Conservation (phyloP, 2,797 vertebrate species). For the Dicrostonyx torquatus region DNA sequence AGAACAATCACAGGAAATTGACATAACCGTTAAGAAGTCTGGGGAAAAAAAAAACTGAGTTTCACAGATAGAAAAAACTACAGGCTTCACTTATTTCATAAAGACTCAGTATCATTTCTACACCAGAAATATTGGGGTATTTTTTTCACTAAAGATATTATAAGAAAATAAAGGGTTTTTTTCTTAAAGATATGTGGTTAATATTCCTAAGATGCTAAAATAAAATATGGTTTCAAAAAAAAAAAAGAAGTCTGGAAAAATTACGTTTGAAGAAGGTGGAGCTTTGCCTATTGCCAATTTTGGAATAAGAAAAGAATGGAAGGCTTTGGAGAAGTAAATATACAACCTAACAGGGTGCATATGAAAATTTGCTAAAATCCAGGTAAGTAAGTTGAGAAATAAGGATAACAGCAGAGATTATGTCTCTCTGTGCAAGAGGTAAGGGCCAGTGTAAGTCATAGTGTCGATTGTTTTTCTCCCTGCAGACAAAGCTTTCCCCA, state of each 20-base stretch:
- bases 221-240: no score
- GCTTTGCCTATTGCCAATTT: slow-evolving; percentile 76
- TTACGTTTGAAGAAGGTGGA: slow-evolving; percentile 80
- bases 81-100: slow-evolving; percentile 74
- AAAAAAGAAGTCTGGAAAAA: slow-evolving; percentile 85
- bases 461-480: no score
- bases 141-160: no score
- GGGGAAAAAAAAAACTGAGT: no score
- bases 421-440: background rate
- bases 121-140: slow-evolving; percentile 57
- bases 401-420: background rate
- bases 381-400: background rate
- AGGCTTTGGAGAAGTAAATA: slow-evolving; percentile 74
- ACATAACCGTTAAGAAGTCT: slow-evolving; percentile 83
- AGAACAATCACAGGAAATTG: slow-evolving; percentile 88
- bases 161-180: no score
- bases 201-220: no score
- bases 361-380: slow-evolving; percentile 46
- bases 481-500: slow-evolving; percentile 17
- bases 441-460: background rate
- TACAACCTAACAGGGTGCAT: slow-evolving; percentile 16
- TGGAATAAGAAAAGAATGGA: slow-evolving; percentile 69
- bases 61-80: no score
- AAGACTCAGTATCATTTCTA: slow-evolving; percentile 76
- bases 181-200: no score